Evolutionary conservation across 2,113 vertebrate species (phyloP).

Genomic region (Ahaetulla prasina): DNA sequence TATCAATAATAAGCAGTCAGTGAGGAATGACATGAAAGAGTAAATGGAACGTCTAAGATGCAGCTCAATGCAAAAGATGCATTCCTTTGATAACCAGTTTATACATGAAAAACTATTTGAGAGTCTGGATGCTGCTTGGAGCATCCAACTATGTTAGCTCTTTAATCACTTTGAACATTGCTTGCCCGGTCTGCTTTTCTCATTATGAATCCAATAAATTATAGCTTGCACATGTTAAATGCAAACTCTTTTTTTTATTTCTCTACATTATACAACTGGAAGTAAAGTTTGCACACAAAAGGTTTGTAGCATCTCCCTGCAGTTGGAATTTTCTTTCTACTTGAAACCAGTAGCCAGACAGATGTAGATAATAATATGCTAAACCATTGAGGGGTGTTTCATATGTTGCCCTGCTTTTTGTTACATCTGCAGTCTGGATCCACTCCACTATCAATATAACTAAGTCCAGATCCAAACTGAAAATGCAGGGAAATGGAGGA

Average conservation of each 20-base stretch:
- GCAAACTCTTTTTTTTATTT: background rate
- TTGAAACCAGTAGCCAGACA: background rate
- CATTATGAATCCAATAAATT: background rate
- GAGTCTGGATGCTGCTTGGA: background rate
- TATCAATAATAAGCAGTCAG: conserved; percentile 39
- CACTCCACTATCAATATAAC: background rate
- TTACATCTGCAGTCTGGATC: background rate
- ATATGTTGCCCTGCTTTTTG: background rate
- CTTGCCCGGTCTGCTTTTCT: background rate
- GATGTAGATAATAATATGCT: background rate
- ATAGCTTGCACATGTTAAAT: background rate
- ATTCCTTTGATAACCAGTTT: background rate
- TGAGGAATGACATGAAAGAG: background rate
- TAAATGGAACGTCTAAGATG: background rate
- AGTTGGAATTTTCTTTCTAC: background rate
- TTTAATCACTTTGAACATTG: background rate
- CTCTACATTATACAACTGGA: background rate
- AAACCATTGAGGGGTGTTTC: background rate
- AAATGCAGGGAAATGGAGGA: background rate
- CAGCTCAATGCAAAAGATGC: background rate
- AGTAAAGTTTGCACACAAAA: background rate
- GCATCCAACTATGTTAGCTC: background rate
- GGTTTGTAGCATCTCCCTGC: background rate
- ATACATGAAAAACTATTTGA: background rate
- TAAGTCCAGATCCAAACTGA: background rate